Percentiles rank a stretch among this genome's conserved stretches.
phyloP scores from a whole-genome alignment of 2,797 vertebrate genomes.

The Anniella stebbinsi region DNA sequence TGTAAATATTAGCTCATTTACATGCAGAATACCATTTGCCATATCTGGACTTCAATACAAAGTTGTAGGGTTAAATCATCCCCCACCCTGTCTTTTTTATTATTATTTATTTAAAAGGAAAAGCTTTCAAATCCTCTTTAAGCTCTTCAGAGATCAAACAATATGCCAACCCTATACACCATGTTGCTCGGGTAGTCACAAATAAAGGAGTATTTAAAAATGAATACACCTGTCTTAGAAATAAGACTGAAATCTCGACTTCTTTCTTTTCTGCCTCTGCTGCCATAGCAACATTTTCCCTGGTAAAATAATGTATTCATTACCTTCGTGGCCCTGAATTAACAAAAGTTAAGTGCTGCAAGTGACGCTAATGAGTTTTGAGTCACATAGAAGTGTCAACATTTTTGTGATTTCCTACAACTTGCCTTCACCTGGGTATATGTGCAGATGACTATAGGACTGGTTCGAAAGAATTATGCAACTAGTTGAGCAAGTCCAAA shows the following conservation, averaged over 20 bases:
- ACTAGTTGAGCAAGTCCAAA: background rate
- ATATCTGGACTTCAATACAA: conserved; percentile 39
- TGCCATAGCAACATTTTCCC: conserved; percentile 11
- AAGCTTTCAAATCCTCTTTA: conserved; percentile 29
- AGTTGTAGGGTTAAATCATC: conserved; percentile 28
- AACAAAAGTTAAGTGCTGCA: conserved; percentile 39
- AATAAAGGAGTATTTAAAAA: conserved; percentile 15
- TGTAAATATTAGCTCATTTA: conserved; percentile 36
- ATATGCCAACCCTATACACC: conserved; percentile 18
- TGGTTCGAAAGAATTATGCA: background rate
- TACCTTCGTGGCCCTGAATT: conserved; percentile 22
- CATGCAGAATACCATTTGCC: conserved; percentile 19
- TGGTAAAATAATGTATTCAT: conserved; percentile 9
- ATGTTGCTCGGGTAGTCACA: background rate
- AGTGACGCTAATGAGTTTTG: background rate
- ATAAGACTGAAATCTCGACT: conserved; percentile 14
- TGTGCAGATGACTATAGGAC: background rate
- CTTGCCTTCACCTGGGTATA: background rate
- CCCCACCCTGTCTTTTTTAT: no score
- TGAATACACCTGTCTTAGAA: conserved; percentile 37
- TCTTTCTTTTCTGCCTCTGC: conserved; percentile 34
- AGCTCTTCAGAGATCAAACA: conserved; percentile 26
- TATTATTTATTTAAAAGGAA: no score
- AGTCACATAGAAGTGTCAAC: background rate
- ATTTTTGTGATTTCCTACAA: background rate